These are phyloP conservation scores for Balearica regulorum DNA, from an alignment of 2,797 vertebrate species.

Conservation along the genomic window DNA sequence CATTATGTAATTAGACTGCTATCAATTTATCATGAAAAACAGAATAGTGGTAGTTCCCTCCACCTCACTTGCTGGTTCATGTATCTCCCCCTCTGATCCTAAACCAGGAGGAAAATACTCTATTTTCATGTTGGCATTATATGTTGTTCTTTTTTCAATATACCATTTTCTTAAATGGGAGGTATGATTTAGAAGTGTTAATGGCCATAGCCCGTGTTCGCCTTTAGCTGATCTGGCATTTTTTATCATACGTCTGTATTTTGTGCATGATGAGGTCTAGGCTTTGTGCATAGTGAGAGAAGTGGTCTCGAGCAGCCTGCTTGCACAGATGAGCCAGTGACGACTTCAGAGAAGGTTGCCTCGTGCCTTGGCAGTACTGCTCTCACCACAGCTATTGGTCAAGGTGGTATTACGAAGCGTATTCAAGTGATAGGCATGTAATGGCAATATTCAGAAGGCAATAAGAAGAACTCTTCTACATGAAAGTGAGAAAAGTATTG, in stretches of 20 bases:
- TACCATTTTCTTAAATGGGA: background rate
- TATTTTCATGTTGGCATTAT: background rate
- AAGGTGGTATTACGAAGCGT: background rate
- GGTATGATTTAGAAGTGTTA: background rate
- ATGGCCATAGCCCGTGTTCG: background rate
- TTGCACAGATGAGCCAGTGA: background rate
- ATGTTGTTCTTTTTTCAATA: background rate
- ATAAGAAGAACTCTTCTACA: background rate
- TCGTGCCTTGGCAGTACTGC: background rate
- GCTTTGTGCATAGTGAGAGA: background rate
- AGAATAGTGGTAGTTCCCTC: fast-evolving
- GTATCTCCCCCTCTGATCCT: background rate
- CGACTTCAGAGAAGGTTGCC: background rate
- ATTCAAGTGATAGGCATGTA: background rate
- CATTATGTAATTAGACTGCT: background rate
- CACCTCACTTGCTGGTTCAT: background rate
- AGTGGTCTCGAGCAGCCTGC: background rate
- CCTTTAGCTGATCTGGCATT: background rate
- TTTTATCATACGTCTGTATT: fast-evolving
- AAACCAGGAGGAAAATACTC: background rate
- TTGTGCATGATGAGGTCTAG: background rate
- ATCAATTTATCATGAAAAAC: background rate
- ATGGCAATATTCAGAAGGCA: background rate
- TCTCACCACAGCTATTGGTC: background rate
- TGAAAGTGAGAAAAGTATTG: background rate